Evolutionary conservation across 1,140 invertebrate species (phyloP).

Genomic region (Leptinotarsa defecta): DNA sequence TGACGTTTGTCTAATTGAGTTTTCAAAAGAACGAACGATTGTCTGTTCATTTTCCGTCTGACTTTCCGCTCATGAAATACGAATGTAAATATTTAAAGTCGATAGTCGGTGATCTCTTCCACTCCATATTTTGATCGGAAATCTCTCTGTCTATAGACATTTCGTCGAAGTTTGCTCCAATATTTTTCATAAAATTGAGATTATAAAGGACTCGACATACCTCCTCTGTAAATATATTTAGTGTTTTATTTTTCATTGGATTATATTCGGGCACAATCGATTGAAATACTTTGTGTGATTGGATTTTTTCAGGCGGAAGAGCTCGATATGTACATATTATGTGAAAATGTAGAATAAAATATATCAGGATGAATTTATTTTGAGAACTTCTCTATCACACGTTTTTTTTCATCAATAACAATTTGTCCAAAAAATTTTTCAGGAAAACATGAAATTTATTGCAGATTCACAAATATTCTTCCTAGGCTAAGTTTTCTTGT

Average conservation of each 20-base stretch:
- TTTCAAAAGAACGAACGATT: not conserved
- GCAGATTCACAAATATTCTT: too few species aligned
- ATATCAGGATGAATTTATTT: too few species aligned
- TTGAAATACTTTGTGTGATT: not conserved
- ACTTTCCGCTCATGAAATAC: slow-evolving; percentile 34
- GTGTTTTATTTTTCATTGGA: slow-evolving; percentile 13
- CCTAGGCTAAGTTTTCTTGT: too few species aligned
- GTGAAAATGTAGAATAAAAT: too few species aligned
- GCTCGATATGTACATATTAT: too few species aligned
- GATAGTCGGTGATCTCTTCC: slow-evolving; percentile 48
- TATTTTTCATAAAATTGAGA: slow-evolving; percentile 54
- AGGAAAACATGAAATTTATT: too few species aligned
- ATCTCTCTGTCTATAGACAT: slow-evolving; percentile 53
- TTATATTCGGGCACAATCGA: not conserved
- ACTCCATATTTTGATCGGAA: slow-evolving; percentile 49
- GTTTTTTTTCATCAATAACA: too few species aligned
- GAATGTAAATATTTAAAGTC: slow-evolving; percentile 51
- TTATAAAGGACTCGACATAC: slow-evolving; percentile 50
- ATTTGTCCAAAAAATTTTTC: too few species aligned
- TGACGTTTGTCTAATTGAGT: not conserved
- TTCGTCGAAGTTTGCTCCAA: slow-evolving; percentile 50
- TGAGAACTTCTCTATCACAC: too few species aligned
- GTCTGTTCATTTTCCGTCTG: slow-evolving; percentile 2
- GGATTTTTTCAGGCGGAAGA: too few species aligned
- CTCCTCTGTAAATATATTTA: slow-evolving; percentile 49